Base-by-base conservation (phyloP, 2,797 vertebrate genomes). In the Labroides dimidiatus region DNA sequence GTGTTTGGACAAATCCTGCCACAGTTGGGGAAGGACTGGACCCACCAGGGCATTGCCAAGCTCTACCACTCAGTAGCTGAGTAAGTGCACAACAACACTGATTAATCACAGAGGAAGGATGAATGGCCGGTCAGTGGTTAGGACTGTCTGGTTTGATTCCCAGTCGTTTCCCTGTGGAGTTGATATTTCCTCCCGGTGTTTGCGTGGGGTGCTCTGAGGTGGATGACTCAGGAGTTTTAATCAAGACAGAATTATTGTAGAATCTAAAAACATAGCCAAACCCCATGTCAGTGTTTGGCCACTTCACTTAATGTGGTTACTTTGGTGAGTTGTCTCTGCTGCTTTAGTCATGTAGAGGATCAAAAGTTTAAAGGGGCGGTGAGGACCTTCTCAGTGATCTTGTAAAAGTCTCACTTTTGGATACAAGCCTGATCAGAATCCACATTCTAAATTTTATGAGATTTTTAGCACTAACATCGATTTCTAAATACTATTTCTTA, bases 11-110 rank as follows among this genome's bases (percentile, higher is more conserved):
- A 99, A 87, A 99, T 99, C 78, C 94, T 99, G 69, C 98, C 98
- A 36, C 98, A 99, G 77, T 84, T 99, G 88, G 98, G 98, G 69
- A 99, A 99, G 86, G 98, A 99, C 92, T 99, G 98, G 98, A 99
- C 98, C 43, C 98, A 99, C 82, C 96, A 98, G 89, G 98, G 98
- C 50, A 99, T 99, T 64, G 98, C 98, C 58, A 98, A 97, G 87
- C 98, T 99, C 14, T 99, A 99, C 88, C 97, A 99, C 87, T 96
- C 96, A 68, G 97, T 99, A 84, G 97, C 98, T 0, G 96, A 99
- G 98, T 99, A 93, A 93, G 97, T 96, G 69, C 61, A 48, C 43
- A 69, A 66, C 42, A 72, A 68, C 56, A 44, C 37, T 78, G 70
- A 80, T 75, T 81, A 74, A 61, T 78, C 72, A 75, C 63, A 74